These are phyloP conservation scores for Perithous albicinctus DNA, from an alignment of 2,888 invertebrate genomes.

Conservation along the genomic window DNA sequence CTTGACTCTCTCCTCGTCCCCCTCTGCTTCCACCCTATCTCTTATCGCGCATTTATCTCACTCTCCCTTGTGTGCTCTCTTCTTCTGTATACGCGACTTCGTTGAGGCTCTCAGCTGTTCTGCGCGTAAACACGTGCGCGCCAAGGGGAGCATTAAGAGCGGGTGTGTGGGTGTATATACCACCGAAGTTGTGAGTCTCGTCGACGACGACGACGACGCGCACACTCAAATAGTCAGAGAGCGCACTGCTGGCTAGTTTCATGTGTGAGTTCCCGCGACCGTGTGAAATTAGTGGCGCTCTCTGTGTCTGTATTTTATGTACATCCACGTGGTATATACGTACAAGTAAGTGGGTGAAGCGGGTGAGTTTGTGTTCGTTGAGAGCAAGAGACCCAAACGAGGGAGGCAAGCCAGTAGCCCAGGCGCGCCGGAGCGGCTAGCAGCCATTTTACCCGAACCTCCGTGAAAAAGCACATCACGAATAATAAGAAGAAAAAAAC, in stretches of 20 bases:
- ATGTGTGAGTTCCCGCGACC: constrained; percentile 70
- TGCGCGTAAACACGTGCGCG: constrained; percentile 84
- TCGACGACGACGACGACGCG: neutral
- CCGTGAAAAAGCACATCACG: constrained; percentile 74
- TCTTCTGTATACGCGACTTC: constrained; percentile 63
- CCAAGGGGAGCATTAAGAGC: constrained; percentile 74
- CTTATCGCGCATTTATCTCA: constrained; percentile 52
- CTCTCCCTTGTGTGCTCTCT: constrained; percentile 42
- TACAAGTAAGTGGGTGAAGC: constrained; percentile 52
- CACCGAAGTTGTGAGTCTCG: constrained; percentile 24
- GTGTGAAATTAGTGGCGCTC: constrained; percentile 76
- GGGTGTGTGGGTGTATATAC: constrained; percentile 64
- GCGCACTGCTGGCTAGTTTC: constrained; percentile 25
- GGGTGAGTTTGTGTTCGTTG: constrained; percentile 59
- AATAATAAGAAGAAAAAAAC: neutral
- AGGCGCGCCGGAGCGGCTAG: constrained; percentile 84
- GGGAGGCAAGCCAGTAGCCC: constrained; percentile 84
- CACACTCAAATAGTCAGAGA: constrained; percentile 32
- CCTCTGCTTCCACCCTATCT: neutral
- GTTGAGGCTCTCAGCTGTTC: constrained; percentile 81
- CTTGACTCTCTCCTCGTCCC: neutral
- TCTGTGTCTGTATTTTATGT: constrained; percentile 71
- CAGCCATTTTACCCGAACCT: constrained; percentile 83
- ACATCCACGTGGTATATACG: neutral
- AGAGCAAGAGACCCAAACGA: constrained; percentile 80